Percentiles rank a stretch among this genome's conserved stretches.
phyloP scores from a whole-genome alignment of 2,797 vertebrate species.

The Ceryle rudis region DNA sequence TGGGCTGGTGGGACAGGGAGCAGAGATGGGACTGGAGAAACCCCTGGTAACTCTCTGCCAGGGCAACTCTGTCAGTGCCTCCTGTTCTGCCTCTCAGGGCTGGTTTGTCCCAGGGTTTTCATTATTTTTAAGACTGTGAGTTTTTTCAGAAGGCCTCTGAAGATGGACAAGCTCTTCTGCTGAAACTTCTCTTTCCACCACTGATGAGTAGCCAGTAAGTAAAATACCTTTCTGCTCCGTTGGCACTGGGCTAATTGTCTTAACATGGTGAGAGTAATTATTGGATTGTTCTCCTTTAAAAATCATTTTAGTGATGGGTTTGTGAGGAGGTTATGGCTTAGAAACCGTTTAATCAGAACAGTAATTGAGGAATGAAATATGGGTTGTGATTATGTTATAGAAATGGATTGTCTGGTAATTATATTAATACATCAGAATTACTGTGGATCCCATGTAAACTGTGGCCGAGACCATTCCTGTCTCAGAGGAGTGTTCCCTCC shows the following conservation, averaged over 20 bases:
- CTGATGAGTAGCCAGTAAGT: neutral
- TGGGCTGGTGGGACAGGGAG: neutral
- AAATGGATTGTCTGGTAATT: constrained; percentile 64
- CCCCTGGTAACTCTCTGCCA: neutral
- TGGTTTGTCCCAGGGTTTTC: neutral
- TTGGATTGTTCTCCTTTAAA: constrained; percentile 60
- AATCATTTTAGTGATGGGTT: constrained; percentile 52
- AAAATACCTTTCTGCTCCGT: constrained; percentile 36
- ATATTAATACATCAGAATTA: constrained; percentile 59
- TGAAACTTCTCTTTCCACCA: neutral
- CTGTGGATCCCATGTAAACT: neutral
- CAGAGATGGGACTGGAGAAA: neutral
- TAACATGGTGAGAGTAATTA: constrained; percentile 58
- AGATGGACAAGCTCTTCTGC: neutral
- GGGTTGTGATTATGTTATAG: constrained; percentile 45
- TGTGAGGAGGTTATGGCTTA: constrained; percentile 59
- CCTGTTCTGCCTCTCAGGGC: neutral
- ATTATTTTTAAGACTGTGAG: neutral
- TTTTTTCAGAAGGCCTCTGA: neutral
- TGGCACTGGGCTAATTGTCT: constrained; percentile 56
- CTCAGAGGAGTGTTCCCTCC: constrained; percentile 4
- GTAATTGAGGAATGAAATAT: constrained; percentile 67
- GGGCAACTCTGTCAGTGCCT: fast-evolving
- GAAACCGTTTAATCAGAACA: constrained; percentile 57
- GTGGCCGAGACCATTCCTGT: neutral